phyloP scores from a whole-genome alignment of 2,113 vertebrate genomes.

The Amia ocellicauda region DNA sequence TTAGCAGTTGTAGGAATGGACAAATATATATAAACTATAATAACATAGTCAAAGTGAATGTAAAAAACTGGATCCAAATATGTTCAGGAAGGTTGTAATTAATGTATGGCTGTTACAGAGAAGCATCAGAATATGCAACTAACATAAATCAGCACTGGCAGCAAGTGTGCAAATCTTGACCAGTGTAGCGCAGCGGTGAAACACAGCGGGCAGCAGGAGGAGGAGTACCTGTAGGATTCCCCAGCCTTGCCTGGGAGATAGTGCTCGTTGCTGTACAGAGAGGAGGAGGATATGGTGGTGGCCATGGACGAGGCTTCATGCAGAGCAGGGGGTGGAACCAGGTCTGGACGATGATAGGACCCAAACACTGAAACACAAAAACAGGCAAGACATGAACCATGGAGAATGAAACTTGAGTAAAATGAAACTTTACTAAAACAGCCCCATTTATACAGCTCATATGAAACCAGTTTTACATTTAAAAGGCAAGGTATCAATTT shows the following conservation, averaged over 20 bases:
- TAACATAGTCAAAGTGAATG: too few species aligned
- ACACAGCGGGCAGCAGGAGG: too few species aligned
- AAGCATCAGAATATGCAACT: too few species aligned
- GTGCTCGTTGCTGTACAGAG: constrained; percentile 68
- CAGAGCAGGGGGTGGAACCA: constrained; percentile 75
- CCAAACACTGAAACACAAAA: constrained; percentile 60
- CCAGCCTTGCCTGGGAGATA: constrained; percentile 65
- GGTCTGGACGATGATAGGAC: constrained; percentile 72
- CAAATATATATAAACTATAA: too few species aligned
- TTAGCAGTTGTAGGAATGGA: too few species aligned
- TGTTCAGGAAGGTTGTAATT: too few species aligned
- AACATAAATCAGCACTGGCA: too few species aligned
- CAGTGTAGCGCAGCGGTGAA: too few species aligned
- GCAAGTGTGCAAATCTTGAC: too few species aligned
- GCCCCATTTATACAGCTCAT: too few species aligned
- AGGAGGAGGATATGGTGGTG: constrained; percentile 85
- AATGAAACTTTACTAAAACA: not conserved
- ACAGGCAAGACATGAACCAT: constrained; percentile 9
- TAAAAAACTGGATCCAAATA: too few species aligned
- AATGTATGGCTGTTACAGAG: too few species aligned
- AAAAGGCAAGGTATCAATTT: not conserved
- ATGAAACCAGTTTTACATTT: not conserved
- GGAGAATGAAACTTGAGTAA: not conserved
- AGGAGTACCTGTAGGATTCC: constrained; percentile 62
- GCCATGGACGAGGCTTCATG: constrained; percentile 85